These are phyloP conservation scores for Penelope pileata DNA, from an alignment of 2,113 vertebrate genomes.

Conservation along the genomic window DNA sequence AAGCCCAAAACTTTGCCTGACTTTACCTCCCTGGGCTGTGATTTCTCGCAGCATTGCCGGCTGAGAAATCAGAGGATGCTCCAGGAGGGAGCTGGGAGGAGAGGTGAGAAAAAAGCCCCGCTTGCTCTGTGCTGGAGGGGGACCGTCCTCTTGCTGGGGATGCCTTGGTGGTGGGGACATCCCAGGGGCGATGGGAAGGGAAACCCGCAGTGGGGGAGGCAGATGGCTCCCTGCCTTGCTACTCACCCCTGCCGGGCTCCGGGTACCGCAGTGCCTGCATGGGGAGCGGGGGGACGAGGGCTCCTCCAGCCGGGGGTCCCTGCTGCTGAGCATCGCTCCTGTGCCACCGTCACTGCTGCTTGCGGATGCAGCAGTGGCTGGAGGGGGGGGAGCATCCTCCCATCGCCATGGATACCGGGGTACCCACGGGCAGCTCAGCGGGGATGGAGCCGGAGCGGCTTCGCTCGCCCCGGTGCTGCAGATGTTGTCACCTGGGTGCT, in stretches of 20 bases:
- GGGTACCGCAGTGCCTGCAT: neutral
- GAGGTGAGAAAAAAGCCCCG: neutral
- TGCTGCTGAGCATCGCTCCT: neutral
- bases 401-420: conserved; percentile 51
- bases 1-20: conserved; percentile 36
- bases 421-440: neutral
- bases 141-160: neutral
- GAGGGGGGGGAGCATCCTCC: neutral
- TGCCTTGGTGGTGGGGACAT: neutral
- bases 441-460: neutral
- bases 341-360: neutral
- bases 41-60: neutral
- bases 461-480: neutral
- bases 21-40: neutral
- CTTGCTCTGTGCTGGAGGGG: neutral
- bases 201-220: neutral
- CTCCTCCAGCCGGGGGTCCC: neutral
- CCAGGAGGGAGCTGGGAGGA: neutral
- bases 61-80: neutral
- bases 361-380: conserved; percentile 26
- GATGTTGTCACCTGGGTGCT: neutral
- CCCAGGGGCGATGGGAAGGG: neutral
- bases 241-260: conserved; percentile 14
- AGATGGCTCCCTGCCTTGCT: neutral
- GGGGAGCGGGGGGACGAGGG: neutral